Base-by-base conservation (phyloP, 1,140 invertebrate species). In the Drosophila eugracilis region DNA sequence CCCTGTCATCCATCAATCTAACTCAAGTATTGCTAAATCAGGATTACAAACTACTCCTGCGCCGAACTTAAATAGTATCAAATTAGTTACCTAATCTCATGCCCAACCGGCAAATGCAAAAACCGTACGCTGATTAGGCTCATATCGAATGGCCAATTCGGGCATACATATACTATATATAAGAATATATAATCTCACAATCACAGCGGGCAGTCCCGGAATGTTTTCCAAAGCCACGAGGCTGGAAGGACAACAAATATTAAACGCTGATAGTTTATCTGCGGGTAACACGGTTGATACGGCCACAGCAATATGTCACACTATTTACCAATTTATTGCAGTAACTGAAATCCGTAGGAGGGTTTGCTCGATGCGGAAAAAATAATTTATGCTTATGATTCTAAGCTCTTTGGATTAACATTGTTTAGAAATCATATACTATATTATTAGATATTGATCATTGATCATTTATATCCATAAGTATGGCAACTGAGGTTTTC, bases 221-320 rank as follows among this genome's bases (percentile, higher is more conserved):
- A 17, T 10, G 21, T 22, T 39, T 9, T 53, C 14, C 30, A 53
- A 34, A 48, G 30, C 41, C 48, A 72, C 45, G 24, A 42, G 49
- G 30, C 52, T 32, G 45, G 41, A 26, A 15, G 52, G 75, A 57
- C 22, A 50, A 39, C 28, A 37, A 58, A 74, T 60, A 59, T 17
- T 22, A 21, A 19, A 22, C 22, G 57, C 69, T 65, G 78, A 78
- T 83, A 78, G 72, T 55, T 70, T 70, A 70, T 70, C 66, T 41
- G 30, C n/a, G 21, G 41, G 24, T 55, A 39, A 55, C 15, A 19
- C 4, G 12, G 32, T 14, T 14, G 34, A 39, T 26, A 48, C 19
- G 47, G 32, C 15, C 14, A 28, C 42, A 22, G 26, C 17, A 19
- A 42, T 34, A 49, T 34, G 15, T 34, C 49, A 14, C n/a, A 53